Percentiles rank a stretch among this genome's conserved stretches.
phyloP scores from a whole-genome alignment of 2,888 invertebrate genomes.

The Lasioglossum malachurum region DNA sequence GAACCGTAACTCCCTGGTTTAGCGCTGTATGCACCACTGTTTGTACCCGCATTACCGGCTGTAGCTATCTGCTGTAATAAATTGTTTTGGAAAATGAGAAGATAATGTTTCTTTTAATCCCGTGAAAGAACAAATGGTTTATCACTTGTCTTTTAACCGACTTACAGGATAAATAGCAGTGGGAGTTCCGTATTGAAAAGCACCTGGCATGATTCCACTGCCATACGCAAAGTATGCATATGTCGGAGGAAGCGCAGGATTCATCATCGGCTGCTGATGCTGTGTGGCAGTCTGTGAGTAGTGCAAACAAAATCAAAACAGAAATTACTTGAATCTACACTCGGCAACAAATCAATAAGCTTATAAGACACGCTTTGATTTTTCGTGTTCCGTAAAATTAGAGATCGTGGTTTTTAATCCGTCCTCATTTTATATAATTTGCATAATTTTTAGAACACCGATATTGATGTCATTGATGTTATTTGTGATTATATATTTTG shows the following conservation, averaged over 20 bases:
- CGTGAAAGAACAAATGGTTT: neutral
- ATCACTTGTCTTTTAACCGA: slow-evolving; percentile 51
- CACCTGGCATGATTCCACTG: slow-evolving; percentile 88
- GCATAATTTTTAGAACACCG: too few relatives aligned
- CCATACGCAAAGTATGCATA: slow-evolving; percentile 92
- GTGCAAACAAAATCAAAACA: slow-evolving; percentile 1
- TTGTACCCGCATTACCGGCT: slow-evolving; percentile 90
- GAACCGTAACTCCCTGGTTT: slow-evolving; percentile 88
- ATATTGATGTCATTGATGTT: too few relatives aligned
- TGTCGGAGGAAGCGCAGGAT: slow-evolving; percentile 89
- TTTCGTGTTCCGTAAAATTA: neutral
- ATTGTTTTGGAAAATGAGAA: slow-evolving; percentile 37
- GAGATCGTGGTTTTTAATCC: too few relatives aligned
- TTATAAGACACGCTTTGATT: neutral
- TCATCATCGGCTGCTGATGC: slow-evolving; percentile 88
- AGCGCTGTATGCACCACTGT: slow-evolving; percentile 90
- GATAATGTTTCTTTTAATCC: neutral
- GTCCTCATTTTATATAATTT: too few relatives aligned
- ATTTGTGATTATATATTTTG: too few relatives aligned
- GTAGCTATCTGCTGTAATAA: slow-evolving; percentile 89
- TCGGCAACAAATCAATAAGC: neutral
- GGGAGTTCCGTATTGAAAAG: slow-evolving; percentile 90
- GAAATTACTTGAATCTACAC: neutral
- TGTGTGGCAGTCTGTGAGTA: slow-evolving; percentile 85
- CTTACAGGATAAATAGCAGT: slow-evolving; percentile 90